Evolutionary conservation across 1,140 invertebrate species (phyloP).

Genomic region (Heliconius melpomene): DNA sequence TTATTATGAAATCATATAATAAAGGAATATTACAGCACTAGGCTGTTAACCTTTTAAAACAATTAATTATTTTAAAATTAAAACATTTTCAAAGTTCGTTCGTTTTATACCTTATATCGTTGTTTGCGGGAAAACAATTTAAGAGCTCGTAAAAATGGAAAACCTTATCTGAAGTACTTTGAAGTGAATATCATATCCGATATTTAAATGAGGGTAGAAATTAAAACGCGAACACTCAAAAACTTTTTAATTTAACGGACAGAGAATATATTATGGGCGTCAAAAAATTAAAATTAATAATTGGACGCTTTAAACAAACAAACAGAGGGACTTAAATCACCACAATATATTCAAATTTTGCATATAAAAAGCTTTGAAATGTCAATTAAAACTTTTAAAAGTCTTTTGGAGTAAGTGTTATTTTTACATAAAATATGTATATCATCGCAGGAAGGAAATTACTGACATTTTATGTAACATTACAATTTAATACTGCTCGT

Average conservation of each 20-base stretch:
- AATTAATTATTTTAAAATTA: neutral
- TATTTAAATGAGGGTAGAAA: conserved; percentile 31
- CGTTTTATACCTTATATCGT: neutral
- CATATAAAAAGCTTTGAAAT: neutral
- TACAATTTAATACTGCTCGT: no score
- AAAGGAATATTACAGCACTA: no score
- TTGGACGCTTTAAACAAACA: conserved; percentile 27
- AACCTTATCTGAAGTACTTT: neutral
- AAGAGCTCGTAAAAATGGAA: conserved; percentile 7
- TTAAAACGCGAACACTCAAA: conserved; percentile 26
- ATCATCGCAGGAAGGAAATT: no score
- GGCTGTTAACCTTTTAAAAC: no score
- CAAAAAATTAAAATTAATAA: conserved; percentile 27
- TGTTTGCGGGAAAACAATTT: neutral
- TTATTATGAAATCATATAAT: no score
- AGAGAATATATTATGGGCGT: conserved; percentile 26
- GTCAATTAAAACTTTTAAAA: conserved; percentile 22
- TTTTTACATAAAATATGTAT: neutral
- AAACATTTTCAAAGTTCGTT: neutral
- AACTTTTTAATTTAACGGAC: conserved; percentile 27
- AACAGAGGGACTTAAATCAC: conserved; percentile 20
- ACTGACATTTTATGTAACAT: no score
- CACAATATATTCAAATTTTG: conserved; percentile 22
- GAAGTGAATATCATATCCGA: conserved; percentile 16
- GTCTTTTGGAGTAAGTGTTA: neutral